Percentiles rank a stretch among this genome's conserved stretches.
Evolutionary conservation across 92 coral and sea anemone genomes (phyloP).

Genomic region (Epizoanthus scotinus): DNA sequence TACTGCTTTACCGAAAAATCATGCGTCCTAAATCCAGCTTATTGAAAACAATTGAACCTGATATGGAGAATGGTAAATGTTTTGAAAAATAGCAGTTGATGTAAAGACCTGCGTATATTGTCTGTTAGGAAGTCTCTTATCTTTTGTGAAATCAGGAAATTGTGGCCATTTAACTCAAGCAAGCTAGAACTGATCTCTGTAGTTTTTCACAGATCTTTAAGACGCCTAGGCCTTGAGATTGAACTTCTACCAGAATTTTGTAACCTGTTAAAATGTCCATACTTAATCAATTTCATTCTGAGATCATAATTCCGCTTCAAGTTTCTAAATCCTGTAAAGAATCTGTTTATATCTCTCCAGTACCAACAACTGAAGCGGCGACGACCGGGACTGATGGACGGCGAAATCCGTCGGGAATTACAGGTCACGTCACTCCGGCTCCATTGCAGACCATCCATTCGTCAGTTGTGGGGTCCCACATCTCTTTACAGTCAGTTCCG

Average conservation of each 20-base stretch:
- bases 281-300: neutral
- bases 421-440: neutral
- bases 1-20: neutral
- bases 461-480: neutral
- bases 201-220: too few relatives aligned
- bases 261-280: neutral
- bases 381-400: neutral
- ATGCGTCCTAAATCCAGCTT: neutral
- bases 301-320: neutral
- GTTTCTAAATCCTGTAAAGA: neutral
- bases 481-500: neutral
- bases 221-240: too few relatives aligned
- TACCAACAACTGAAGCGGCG: neutral
- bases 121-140: neutral
- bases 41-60: too few relatives aligned
- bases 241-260: neutral
- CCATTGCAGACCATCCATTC: neutral
- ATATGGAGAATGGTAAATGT: neutral
- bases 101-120: neutral
- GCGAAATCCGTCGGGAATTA: neutral
- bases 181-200: too few relatives aligned
- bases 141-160: neutral
- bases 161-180: neutral
- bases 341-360: constrained; percentile 1
- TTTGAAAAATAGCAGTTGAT: neutral